Evolutionary conservation across 1,140 invertebrate genomes (phyloP), one percentile per base, ranked within the genome.

Genomic region (Chironomus tepperi): DNA sequence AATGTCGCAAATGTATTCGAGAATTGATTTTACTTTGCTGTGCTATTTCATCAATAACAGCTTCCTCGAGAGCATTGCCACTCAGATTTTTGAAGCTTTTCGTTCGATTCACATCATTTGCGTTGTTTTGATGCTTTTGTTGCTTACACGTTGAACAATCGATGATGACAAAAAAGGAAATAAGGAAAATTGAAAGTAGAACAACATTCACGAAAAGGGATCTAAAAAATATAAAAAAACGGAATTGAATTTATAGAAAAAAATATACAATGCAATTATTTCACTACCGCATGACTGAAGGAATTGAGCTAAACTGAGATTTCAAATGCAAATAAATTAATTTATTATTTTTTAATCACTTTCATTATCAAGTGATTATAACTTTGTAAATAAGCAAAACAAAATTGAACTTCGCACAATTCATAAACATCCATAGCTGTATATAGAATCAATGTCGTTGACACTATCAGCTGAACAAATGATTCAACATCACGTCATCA

Each of bases 1-100:
- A 19, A 21, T 70, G 19, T 19, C 65, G 65, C 65, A 70, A 21
- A 10, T 70, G n/a, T 18, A 70, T 18, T 18, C 18, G 65, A 10
- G 65, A 21, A 70, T 70, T 70, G 16, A 21, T 70, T 70, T 70
- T 70, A 70, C 19, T 70, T 18, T 70, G 65, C 10, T 70, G n/a
- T 18, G 16, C n/a, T 18, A 70, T 70, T 9, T 16, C 65, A 70
- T 70, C 65, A 70, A 70, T 70, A 19, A 70, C 19, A 19, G 18
- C 65, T 70, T 70, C 16, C 65, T 70, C 65, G 16, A 70, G 16
- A 70, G 19, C 16, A 70, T 19, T 70, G 18, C 16, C 18, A 9
- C 16, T 70, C 65, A 70, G 10, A 70, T 70, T 57, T 12, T 57
- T 10, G 7, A 57, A 57, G 47, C 47, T 57, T 57, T n/a, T 70